These are phyloP conservation scores for Cynoglossus semilaevis DNA, from an alignment of 2,113 vertebrate genomes.

Conservation along the genomic window DNA sequence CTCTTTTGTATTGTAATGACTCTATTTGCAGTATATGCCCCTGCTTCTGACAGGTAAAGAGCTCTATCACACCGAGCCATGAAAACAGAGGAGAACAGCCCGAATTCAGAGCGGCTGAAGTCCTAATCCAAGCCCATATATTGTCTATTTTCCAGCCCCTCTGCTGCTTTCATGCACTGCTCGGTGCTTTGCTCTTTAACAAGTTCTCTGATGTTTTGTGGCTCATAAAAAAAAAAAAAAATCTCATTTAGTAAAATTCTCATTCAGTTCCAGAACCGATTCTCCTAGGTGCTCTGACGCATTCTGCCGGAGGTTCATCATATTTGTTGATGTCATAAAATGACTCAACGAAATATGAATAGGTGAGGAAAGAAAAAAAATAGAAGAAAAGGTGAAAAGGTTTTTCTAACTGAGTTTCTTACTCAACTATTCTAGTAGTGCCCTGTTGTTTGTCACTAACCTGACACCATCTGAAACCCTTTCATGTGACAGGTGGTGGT, in stretches of 20 bases:
- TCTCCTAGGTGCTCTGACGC: neutral
- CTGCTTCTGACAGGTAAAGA: constrained; percentile 46
- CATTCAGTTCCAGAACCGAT: neutral
- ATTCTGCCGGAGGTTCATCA: neutral
- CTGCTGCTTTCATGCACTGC: neutral
- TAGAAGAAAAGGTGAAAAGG: no score
- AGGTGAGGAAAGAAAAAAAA: no score
- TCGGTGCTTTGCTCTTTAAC: neutral
- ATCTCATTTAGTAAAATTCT: neutral
- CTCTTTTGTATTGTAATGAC: constrained; percentile 47
- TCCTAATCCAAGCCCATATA: constrained; percentile 10
- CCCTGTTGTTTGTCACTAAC: no score
- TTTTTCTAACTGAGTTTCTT: no score
- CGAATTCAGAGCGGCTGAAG: constrained; percentile 18
- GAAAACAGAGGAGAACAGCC: constrained; percentile 28
- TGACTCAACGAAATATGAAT: no score
- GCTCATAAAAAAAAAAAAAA: neutral
- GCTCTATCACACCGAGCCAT: constrained; percentile 12
- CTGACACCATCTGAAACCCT: no score
- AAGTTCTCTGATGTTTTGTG: neutral
- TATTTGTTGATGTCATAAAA: no score
- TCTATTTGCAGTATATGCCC: constrained; percentile 39
- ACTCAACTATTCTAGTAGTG: no score
- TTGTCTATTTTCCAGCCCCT: neutral
- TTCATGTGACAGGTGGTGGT: no score